These are phyloP conservation scores for Leptinotarsa texana DNA, from an alignment of 1,140 invertebrate genomes.

Conservation along the genomic window DNA sequence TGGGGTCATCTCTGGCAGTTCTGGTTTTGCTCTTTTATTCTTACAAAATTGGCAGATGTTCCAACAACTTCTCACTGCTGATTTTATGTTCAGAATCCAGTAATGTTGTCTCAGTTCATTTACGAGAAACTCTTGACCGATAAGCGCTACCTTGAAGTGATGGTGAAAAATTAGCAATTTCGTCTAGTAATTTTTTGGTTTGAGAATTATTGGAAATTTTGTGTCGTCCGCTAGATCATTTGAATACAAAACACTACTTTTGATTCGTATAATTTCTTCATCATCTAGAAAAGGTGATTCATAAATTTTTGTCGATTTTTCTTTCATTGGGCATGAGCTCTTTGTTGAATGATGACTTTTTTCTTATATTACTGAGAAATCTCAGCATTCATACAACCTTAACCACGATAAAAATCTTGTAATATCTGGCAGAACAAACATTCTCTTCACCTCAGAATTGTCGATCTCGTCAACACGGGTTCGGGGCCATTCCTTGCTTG, in stretches of 20 bases:
- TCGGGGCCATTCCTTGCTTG: no score
- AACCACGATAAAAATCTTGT: not conserved
- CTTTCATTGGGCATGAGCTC: not conserved
- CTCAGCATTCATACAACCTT: not conserved
- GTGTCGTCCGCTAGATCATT: not conserved
- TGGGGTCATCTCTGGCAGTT: no score
- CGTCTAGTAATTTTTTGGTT: not conserved
- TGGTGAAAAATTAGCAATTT: not conserved
- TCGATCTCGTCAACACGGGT: no score
- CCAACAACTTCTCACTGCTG: not conserved
- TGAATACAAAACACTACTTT: not conserved
- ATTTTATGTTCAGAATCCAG: not conserved
- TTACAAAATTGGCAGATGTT: not conserved
- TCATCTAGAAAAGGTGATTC: not conserved
- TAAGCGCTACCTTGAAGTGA: not conserved
- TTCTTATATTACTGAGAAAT: not conserved
- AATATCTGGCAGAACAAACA: not conserved
- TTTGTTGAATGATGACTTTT: not conserved
- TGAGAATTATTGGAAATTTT: not conserved
- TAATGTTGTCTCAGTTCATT: not conserved
- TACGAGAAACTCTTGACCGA: not conserved
- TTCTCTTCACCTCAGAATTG: no score
- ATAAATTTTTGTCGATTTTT: not conserved
- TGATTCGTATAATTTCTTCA: not conserved
- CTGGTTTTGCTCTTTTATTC: no score